Percentiles rank a stretch among this genome's conserved stretches.
Evolutionary conservation across 2,888 invertebrate species (phyloP).

Genomic region (Chrysodeixis includens): DNA sequence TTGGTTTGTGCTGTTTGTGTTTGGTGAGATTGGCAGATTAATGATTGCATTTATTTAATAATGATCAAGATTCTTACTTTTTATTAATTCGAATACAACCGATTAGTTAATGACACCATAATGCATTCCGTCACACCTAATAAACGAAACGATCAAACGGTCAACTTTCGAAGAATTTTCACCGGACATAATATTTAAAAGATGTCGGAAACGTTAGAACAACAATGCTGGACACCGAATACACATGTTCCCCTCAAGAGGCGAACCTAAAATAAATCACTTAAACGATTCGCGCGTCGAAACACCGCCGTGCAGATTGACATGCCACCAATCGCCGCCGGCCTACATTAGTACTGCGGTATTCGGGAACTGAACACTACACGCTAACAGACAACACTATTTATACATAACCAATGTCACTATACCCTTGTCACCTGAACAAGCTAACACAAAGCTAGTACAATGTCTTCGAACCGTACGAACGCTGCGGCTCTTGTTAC

Average conservation of each 20-base stretch:
- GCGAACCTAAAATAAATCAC: conserved; percentile 60
- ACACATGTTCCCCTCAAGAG: conserved; percentile 50
- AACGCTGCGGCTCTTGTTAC: conserved; percentile 51
- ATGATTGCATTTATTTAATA: neutral
- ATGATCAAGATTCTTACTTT: too few species aligned
- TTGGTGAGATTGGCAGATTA: neutral
- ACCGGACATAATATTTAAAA: conserved; percentile 6
- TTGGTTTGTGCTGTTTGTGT: conserved; percentile 3
- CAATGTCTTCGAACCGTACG: conserved; percentile 17
- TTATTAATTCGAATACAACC: neutral
- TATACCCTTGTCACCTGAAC: conserved; percentile 69
- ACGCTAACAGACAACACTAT: conserved; percentile 84
- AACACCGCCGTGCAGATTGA: conserved; percentile 73
- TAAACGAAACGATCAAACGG: neutral
- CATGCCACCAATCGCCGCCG: conserved; percentile 74
- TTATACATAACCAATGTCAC: conserved; percentile 74
- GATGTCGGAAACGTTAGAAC: conserved; percentile 22
- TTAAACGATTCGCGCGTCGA: conserved; percentile 57
- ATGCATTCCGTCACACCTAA: neutral
- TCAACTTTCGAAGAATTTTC: neutral
- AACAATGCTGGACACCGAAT: conserved; percentile 36
- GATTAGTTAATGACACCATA: neutral
- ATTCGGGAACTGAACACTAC: conserved; percentile 81
- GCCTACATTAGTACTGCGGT: conserved; percentile 80
- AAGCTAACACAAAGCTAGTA: conserved; percentile 53